Evolutionary conservation across 2,797 vertebrate genomes (phyloP).

Genomic region (Crenichthys baileyi): DNA sequence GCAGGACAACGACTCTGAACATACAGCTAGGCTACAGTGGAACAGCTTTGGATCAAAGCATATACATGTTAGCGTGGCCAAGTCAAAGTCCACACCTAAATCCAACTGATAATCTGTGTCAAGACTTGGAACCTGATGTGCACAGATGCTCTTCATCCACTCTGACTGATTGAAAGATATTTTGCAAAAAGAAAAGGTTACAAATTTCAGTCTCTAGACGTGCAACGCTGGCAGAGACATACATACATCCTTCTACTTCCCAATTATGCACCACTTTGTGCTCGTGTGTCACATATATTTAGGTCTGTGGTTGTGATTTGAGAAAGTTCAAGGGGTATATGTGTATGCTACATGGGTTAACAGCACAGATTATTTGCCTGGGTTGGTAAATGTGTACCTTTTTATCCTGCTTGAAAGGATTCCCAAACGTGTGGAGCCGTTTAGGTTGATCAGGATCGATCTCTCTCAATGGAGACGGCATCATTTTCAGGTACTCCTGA

Average conservation of each 20-base stretch:
- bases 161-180: no score
- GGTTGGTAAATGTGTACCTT: slow-evolving; percentile 83
- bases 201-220: no score
- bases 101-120: no score
- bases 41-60: background rate
- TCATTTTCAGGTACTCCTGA: slow-evolving; percentile 96
- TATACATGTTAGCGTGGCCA: no score
- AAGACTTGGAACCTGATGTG: no score
- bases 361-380: no score
- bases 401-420: slow-evolving; percentile 99
- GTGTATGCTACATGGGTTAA: background rate
- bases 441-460: slow-evolving; percentile 98
- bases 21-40: no score
- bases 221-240: no score
- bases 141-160: no score
- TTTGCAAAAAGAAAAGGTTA: no score
- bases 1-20: no score
- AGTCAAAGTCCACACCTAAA: no score
- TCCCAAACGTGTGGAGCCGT: slow-evolving; percentile 96
- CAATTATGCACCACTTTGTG: background rate
- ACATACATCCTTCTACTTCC: background rate
- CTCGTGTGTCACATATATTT: background rate
- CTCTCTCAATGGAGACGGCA: slow-evolving; percentile 94
- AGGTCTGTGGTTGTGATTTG: background rate
- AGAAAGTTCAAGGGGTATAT: background rate